Evolutionary conservation across 2,888 invertebrate genomes (phyloP), one percentile per base, ranked within the genome.

Genomic region (Gryllus longicercus): DNA sequence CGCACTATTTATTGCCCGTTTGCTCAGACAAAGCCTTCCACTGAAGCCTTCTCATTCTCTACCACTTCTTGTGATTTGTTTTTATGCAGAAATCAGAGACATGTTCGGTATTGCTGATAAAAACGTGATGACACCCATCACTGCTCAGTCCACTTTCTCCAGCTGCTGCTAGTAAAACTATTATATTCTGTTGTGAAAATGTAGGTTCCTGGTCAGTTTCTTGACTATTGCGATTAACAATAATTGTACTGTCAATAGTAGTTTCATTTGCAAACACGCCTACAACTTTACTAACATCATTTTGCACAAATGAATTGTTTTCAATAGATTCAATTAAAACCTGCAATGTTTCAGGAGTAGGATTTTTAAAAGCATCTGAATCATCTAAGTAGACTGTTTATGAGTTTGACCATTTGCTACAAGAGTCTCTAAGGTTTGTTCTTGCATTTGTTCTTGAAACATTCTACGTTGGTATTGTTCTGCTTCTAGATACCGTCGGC

Each of bases 401-500:
- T 50, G 79, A 25, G 77, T 80, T 77, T 82, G 81, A 38, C 80
- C 81, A 51, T 81, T 81, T 18, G 81, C 79, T 75, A 82, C 82
- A 51, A 82, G 80, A 80, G 80, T 79, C 18, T 82, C 80, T 81
- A 81, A 81, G 5, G 79, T 82, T n/a, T 81, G 78, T 75, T 21
- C 21, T 21, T 82, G 81, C 82, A 82, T 79, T 50, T 82, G 82
- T 78, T 81, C 78, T 77, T 82, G 80, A 12, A 80, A 63, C 63
- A 81, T 49, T 50, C 75, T 79, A 49, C 81, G 76, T 74, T 82
- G 81, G 74, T 82, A 81, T 50, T 82, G 81, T 80, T 81, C 82
- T n/a, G 82, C 82, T 63, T 81, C 82, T 50, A 81, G 82, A 76
- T 82, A 82, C 21, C 81, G 75, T 21, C 82, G 76, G 14, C 81